Evolutionary conservation across 2,888 invertebrate genomes (phyloP).

Genomic region (Dorcus hopei): DNA sequence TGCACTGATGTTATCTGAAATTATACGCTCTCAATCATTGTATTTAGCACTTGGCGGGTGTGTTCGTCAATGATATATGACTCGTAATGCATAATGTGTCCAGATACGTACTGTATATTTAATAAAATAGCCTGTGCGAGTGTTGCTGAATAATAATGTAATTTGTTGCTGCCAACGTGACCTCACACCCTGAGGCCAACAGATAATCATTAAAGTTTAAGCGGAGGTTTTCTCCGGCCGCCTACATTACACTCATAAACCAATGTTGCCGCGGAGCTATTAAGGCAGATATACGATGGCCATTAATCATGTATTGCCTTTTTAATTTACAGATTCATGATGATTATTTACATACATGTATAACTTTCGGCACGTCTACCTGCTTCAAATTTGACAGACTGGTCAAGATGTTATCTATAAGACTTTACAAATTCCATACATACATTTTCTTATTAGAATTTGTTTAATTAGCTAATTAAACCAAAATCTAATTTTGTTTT

Average conservation of each 20-base stretch:
- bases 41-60: conserved; percentile 41
- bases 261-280: conserved; percentile 33
- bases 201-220: conserved; percentile 42
- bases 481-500: too few relatives aligned
- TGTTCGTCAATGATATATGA: conserved; percentile 40
- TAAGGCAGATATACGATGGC: conserved; percentile 32
- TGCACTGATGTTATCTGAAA: conserved; percentile 37
- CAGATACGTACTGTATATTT: conserved; percentile 40
- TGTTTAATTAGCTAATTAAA: too few relatives aligned
- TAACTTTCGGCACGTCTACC: conserved; percentile 2
- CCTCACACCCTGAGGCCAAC: conserved; percentile 39
- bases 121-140: conserved; percentile 40
- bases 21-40: conserved; percentile 43
- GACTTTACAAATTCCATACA: too few relatives aligned
- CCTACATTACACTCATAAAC: conserved; percentile 38
- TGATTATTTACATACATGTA: conserved; percentile 13
- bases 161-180: conserved; percentile 45
- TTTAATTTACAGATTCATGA: conserved; percentile 22
- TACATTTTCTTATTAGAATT: too few relatives aligned
- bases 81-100: conserved; percentile 41
- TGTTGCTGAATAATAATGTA: conserved; percentile 44
- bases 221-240: conserved; percentile 38
- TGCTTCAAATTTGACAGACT: too few relatives aligned
- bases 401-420: too few relatives aligned
- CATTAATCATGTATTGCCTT: conserved; percentile 34